phyloP scores from a whole-genome alignment of 2,113 vertebrate species.

The Melanotaenia duboulayi region DNA sequence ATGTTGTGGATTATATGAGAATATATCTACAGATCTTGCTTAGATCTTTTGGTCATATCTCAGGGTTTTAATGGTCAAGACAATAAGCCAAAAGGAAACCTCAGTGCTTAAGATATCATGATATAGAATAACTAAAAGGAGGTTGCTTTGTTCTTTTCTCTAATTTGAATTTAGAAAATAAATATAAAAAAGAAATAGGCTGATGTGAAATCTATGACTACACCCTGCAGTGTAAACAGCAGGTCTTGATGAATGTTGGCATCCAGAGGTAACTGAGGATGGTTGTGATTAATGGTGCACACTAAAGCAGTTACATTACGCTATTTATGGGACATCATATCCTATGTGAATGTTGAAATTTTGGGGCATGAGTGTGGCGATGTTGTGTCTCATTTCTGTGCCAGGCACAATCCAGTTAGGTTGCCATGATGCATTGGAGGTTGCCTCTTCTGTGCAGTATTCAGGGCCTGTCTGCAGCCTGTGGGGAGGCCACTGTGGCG shows the following conservation, averaged over 20 bases:
- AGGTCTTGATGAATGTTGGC: slow-evolving; percentile 12
- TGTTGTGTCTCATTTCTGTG: slow-evolving; percentile 5
- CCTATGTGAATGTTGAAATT: background rate
- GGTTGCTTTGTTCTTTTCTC: background rate
- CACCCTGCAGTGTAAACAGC: background rate
- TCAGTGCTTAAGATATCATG: background rate
- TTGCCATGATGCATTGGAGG: slow-evolving; percentile 53
- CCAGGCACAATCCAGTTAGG: slow-evolving; percentile 17
- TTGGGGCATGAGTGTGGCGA: slow-evolving; percentile 2
- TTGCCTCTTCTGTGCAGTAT: slow-evolving; percentile 32
- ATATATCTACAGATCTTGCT: too few species aligned
- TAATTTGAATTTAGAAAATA: background rate
- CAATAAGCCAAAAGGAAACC: background rate
- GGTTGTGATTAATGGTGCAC: slow-evolving; percentile 10
- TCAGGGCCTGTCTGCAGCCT: slow-evolving; percentile 48
- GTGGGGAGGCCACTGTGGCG: slow-evolving; percentile 54
- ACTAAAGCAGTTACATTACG: slow-evolving; percentile 10
- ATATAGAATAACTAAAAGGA: background rate
- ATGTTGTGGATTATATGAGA: too few species aligned
- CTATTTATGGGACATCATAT: background rate
- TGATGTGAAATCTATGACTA: slow-evolving; percentile 4
- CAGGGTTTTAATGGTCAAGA: too few species aligned
- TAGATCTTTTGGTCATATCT: too few species aligned
- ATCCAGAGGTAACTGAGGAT: slow-evolving; percentile 13
- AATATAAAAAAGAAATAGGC: background rate